Conservation (phyloP, 2,113 vertebrate genomes). For the Struthidea cinerea region DNA sequence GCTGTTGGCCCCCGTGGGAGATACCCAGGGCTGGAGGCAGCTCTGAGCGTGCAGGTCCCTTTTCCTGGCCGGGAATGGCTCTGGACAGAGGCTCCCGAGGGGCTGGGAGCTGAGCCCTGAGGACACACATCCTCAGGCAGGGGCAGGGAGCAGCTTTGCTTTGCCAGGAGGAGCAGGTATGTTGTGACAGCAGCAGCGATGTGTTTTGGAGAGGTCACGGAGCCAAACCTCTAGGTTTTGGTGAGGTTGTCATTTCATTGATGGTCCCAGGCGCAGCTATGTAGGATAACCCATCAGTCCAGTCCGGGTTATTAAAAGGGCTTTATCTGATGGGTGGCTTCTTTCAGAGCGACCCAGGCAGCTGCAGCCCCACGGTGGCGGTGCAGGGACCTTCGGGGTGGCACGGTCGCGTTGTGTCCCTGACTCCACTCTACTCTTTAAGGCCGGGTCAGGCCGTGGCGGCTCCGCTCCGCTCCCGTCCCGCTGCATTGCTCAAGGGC, state of each 20-base stretch:
- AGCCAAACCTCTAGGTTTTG: neutral
- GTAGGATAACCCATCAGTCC: neutral
- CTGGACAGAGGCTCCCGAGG: neutral
- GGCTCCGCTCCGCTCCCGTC: neutral
- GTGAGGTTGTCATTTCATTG: neutral
- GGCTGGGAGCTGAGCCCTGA: neutral
- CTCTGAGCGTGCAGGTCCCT: neutral
- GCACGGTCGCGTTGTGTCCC: neutral
- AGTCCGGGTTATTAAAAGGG: neutral
- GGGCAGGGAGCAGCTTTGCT: neutral
- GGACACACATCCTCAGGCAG: neutral
- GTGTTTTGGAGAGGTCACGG: neutral
- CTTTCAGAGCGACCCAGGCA: neutral
- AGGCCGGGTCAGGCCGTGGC: neutral
- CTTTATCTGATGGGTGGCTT: neutral
- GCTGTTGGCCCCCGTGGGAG: neutral
- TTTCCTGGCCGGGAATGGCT: neutral
- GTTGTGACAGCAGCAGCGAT: neutral
- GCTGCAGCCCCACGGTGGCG: neutral
- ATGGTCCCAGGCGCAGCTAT: neutral
- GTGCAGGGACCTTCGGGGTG: neutral
- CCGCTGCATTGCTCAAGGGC: neutral
- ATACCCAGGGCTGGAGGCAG: neutral
- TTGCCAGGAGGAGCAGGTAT: conserved; percentile 1
- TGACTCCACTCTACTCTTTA: neutral